Conservation (phyloP, 2,888 invertebrate species). For the Athalia circularis region DNA sequence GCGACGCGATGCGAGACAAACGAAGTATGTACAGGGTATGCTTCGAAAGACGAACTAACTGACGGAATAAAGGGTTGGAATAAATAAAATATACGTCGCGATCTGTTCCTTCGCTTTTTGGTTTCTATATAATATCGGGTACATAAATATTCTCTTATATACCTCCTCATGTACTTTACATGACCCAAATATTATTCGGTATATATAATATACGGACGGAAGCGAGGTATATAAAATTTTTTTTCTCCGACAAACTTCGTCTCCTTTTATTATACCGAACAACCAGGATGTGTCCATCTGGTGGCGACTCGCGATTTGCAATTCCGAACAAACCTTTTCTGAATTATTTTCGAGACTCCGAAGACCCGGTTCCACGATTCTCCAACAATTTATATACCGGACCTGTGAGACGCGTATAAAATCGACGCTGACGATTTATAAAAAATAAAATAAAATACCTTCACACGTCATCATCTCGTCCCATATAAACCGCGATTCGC, state of each 20-base stretch:
- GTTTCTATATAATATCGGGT: background rate
- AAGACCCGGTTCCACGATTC: too few relatives aligned
- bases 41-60: background rate
- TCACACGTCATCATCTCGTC: background rate
- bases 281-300: conserved; percentile 62
- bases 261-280: conserved; percentile 24
- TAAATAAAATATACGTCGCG: too few relatives aligned
- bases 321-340: conserved; percentile 55
- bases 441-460: background rate
- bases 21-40: background rate
- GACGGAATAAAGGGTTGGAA: conserved; percentile 20
- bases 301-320: conserved; percentile 63
- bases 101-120: too few relatives aligned
- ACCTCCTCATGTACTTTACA: conserved; percentile 40
- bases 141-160: background rate
- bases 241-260: background rate
- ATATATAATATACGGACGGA: conserved; percentile 9
- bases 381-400: background rate
- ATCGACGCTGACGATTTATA: conserved; percentile 28
- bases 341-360: background rate
- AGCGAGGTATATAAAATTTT: conserved; percentile 23
- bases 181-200: conserved; percentile 61
- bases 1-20: conserved; percentile 35
- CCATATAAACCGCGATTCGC: conserved; percentile 13
- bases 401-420: background rate